Conservation (phyloP, 2,888 invertebrate genomes). For the Diarsia mendica region DNA sequence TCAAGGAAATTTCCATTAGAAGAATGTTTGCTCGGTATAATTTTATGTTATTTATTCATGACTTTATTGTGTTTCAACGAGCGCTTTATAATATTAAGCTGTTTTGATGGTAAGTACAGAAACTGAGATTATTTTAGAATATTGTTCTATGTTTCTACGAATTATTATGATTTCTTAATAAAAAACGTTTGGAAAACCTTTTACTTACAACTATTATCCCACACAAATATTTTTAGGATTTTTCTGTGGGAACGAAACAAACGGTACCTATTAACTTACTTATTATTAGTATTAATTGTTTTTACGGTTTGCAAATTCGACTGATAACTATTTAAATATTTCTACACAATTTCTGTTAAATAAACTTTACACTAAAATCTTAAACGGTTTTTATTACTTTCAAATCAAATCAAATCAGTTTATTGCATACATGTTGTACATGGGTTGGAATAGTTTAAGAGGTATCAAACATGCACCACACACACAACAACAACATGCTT, state of each 20-base stretch:
- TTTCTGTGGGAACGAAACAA: too few species aligned
- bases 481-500: too few species aligned
- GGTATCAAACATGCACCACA: too few species aligned
- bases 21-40: background rate
- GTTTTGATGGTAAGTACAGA: background rate
- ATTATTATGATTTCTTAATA: too few species aligned
- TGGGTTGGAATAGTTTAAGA: too few species aligned
- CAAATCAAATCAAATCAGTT: too few species aligned
- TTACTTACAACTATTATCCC: too few species aligned
- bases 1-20: background rate
- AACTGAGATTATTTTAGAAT: background rate
- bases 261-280: too few species aligned
- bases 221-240: too few species aligned
- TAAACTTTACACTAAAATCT: background rate
- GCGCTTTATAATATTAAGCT: background rate
- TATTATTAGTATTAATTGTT: background rate
- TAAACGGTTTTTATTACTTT: background rate
- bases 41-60: background rate
- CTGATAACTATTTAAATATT: background rate
- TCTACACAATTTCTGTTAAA: background rate
- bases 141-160: background rate
- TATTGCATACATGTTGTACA: too few species aligned
- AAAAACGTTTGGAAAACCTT: too few species aligned
- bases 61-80: conserved; percentile 16
- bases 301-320: background rate